Percentiles rank a stretch among this genome's conserved stretches.
Conservation (phyloP, 2,888 invertebrate genomes). For the Mesoligia furuncula region DNA sequence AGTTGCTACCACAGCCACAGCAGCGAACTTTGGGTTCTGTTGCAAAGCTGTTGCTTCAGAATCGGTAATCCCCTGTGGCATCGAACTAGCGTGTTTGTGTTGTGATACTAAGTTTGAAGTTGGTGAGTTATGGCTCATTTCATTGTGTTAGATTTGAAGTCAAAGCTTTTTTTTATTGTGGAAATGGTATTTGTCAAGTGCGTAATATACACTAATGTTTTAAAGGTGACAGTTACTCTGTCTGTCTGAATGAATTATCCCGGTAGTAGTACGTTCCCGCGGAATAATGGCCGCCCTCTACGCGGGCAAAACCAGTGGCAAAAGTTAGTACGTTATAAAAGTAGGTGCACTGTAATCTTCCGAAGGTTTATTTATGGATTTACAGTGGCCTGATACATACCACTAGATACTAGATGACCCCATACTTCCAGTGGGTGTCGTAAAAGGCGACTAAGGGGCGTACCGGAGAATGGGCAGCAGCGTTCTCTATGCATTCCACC, state of each 20-base stretch:
- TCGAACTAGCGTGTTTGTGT: conserved; percentile 26
- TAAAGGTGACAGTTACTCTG: neutral
- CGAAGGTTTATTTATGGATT: neutral
- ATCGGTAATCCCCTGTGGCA: conserved; percentile 48
- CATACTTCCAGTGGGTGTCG: no score
- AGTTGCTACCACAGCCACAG: conserved; percentile 1
- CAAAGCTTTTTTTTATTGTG: neutral
- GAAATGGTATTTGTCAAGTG: neutral
- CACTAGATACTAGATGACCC: no score
- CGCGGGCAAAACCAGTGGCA: neutral
- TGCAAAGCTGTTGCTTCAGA: conserved; percentile 12
- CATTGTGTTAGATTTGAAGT: neutral
- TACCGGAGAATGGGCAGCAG: no score
- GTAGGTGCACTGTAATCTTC: neutral
- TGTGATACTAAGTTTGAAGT: conserved; percentile 29
- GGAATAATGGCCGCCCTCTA: neutral
- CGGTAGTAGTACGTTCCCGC: neutral
- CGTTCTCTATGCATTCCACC: no score
- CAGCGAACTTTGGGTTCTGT: conserved; percentile 18
- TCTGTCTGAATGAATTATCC: neutral
- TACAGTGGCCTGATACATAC: neutral
- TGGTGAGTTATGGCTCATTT: conserved; percentile 25
- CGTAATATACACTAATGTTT: neutral
- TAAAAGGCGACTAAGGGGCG: no score
- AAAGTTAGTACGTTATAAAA: neutral